Base-by-base conservation (phyloP, 1,140 invertebrate genomes). In the Melanaphis sacchari region DNA sequence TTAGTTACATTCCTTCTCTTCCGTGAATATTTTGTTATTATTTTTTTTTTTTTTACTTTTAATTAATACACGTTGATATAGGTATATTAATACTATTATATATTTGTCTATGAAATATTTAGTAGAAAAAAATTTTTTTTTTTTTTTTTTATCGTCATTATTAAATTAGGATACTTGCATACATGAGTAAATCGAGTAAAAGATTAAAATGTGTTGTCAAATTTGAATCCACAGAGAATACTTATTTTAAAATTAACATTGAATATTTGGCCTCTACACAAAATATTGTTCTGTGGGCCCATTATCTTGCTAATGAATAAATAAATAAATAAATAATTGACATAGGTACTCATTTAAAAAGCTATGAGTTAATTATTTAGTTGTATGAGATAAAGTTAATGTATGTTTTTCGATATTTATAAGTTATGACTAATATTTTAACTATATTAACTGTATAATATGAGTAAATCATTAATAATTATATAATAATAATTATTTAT, bases 201-300 rank as follows among this genome's bases (percentile, higher is more conserved):
- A 82, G 31, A 76, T 76, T 76, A 18, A 84, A 84, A 84, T 84
- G 82, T 31, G 38, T 24, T 84, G 40, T 84, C 24, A 40, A 84
- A 31, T 41, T 84, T 26, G 40, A 84, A 2, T 26, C 24, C 82
- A 26, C 38, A 5, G 82, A 84, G 82, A 40, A 84, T 84, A 84
- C 36, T 84, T 41, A 84, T 84, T 84, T 84, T 76, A 40, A 84
- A 84, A 84, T 84, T 41, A 84, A 40, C 40, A 84, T 41, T 41
- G 9, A 84, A 41, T 22, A 84, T 26, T 84, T 41, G 82, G 38
- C 40, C 24, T n/a, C 4, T 9, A 41, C 24, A 31, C 82, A 3
- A 41, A 82, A 21, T 84, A 84, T 84, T 38, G 24, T 84, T 84
- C 82, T n/a, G 31, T n/a, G 59, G 59, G 9, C 31, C 31, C 59